A percentile compares a stretch with the other conserved stretches of the same genome.
Conservation (phyloP, 2,113 vertebrate species). For the Laterallus jamaicensis region DNA sequence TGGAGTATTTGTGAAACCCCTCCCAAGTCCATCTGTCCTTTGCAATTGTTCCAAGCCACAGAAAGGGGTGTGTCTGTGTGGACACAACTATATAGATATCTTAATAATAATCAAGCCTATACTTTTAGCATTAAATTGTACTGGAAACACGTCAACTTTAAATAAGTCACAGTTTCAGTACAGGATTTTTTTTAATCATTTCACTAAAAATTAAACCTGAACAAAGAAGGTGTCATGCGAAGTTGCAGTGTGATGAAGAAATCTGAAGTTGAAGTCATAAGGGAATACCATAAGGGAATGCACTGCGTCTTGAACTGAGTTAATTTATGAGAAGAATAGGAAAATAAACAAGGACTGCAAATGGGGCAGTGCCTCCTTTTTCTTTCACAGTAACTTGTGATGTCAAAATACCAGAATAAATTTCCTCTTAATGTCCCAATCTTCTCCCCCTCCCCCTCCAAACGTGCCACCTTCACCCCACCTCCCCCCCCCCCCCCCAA, state of each 20-base stretch:
- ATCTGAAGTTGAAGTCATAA: not conserved
- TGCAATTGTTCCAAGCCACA: conserved; percentile 68
- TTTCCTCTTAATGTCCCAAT: not conserved
- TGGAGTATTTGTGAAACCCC: conserved; percentile 44
- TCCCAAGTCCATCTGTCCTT: conserved; percentile 65
- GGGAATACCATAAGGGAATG: not conserved
- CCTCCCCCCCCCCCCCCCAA: too few relatives aligned
- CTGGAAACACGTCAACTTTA: conserved; percentile 56
- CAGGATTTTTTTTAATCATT: not conserved
- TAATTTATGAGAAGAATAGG: not conserved
- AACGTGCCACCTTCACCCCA: not conserved
- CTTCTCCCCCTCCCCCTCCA: not conserved
- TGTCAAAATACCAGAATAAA: not conserved
- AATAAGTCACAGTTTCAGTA: conserved; percentile 43
- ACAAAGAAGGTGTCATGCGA: not conserved
- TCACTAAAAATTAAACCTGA: not conserved
- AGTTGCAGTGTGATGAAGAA: not conserved
- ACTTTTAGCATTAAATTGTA: conserved; percentile 41
- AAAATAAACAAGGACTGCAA: not conserved
- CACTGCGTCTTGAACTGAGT: not conserved
- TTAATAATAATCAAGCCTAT: conserved; percentile 34
- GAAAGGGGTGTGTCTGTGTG: conserved; percentile 11
- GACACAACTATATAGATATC: conserved; percentile 42
- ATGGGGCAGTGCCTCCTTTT: not conserved
- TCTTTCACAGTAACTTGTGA: not conserved